phyloP scores from a whole-genome alignment of 1,140 invertebrate genomes.

The Drosophila parvula region DNA sequence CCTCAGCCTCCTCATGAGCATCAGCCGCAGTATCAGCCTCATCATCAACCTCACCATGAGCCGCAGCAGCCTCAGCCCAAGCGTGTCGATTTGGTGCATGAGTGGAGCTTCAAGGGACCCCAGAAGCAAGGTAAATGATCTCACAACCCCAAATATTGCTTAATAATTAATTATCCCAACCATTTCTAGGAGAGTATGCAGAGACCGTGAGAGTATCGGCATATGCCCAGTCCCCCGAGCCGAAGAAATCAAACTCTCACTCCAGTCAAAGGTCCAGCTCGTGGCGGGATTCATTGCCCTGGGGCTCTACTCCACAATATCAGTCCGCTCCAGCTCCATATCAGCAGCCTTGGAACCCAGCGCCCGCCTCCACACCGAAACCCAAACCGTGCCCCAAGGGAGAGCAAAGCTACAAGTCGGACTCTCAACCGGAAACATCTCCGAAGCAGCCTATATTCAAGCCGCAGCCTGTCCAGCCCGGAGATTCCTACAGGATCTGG shows the following conservation, averaged over 20 bases:
- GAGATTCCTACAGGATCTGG: slow-evolving; percentile 40
- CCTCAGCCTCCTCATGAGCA: background rate
- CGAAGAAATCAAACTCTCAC: slow-evolving; percentile 1
- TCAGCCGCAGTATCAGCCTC: too few relatives aligned
- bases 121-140: slow-evolving; percentile 26
- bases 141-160: background rate
- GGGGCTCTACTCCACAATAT: slow-evolving; percentile 40
- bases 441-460: background rate
- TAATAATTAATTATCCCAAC: background rate
- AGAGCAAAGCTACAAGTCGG: background rate
- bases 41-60: background rate
- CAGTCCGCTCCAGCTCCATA: slow-evolving; percentile 24
- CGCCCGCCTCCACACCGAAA: background rate
- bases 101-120: slow-evolving; percentile 44
- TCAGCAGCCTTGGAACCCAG: slow-evolving; percentile 20
- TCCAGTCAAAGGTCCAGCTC: slow-evolving; percentile 26
- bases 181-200: slow-evolving; percentile 18
- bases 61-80: slow-evolving; percentile 6
- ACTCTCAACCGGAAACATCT: background rate
- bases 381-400: slow-evolving; percentile 13
- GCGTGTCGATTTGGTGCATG: slow-evolving; percentile 33
- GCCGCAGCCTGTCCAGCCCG: slow-evolving; percentile 10
- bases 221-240: slow-evolving; percentile 36
- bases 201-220: slow-evolving; percentile 17
- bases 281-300: slow-evolving; percentile 56